Evolutionary conservation across 2,888 invertebrate genomes (phyloP).

Genomic region (Lagria hirta): DNA sequence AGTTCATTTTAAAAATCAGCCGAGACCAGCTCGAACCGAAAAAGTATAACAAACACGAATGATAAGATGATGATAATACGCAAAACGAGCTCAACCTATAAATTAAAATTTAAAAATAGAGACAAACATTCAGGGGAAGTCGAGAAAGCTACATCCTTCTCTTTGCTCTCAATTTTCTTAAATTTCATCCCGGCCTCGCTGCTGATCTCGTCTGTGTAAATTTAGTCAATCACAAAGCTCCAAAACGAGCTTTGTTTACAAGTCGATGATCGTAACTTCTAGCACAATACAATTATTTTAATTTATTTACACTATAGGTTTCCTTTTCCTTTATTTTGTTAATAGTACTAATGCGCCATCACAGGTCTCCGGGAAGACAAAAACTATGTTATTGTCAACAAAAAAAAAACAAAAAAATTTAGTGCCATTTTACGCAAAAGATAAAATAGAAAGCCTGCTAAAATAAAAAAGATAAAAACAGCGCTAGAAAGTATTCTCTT

Average conservation of each 20-base stretch:
- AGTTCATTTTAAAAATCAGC: slow-evolving; percentile 35
- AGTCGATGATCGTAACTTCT: slow-evolving; percentile 30
- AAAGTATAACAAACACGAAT: slow-evolving; percentile 25
- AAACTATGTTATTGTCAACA: slow-evolving; percentile 20
- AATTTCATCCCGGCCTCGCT: slow-evolving; percentile 35
- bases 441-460: slow-evolving; percentile 10
- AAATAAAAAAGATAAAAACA: slow-evolving; percentile 12
- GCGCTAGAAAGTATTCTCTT: slow-evolving; percentile 12
- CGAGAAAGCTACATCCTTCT: slow-evolving; percentile 47
- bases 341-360: slow-evolving; percentile 41
- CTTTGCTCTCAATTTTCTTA: slow-evolving; percentile 29
- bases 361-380: slow-evolving; percentile 47
- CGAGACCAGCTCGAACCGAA: slow-evolving; percentile 50
- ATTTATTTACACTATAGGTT: slow-evolving; percentile 37
- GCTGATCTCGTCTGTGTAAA: slow-evolving; percentile 43
- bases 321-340: slow-evolving; percentile 33
- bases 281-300: slow-evolving; percentile 35
- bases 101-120: slow-evolving; percentile 14
- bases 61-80: slow-evolving; percentile 26
- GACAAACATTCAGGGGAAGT: slow-evolving; percentile 47
- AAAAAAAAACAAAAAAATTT: slow-evolving; percentile 19
- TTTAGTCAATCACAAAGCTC: slow-evolving; percentile 13
- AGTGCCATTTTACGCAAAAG: slow-evolving; percentile 20
- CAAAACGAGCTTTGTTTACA: slow-evolving; percentile 24
- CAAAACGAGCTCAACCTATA: slow-evolving; percentile 27